Conservation (phyloP, 30 jellyfish, hydroid and myxozoan species). For the Nemopilema nomurai region DNA sequence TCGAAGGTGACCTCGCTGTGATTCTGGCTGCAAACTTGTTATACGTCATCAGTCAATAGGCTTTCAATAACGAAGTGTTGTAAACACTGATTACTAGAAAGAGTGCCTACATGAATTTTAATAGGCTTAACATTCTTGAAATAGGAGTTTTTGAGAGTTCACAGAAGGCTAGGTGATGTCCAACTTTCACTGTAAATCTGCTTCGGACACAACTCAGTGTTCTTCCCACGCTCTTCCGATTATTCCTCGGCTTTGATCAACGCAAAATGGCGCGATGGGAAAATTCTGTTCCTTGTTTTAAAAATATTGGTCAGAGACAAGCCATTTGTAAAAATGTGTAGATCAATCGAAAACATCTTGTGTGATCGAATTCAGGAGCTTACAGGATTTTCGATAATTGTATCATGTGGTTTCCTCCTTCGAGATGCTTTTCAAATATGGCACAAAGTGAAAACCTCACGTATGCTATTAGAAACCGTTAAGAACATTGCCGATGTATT, state of each 20-base stretch:
- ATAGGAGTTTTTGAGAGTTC: slow-evolving; percentile 2
- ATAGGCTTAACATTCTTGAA: slow-evolving; percentile 37
- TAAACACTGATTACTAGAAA: slow-evolving; percentile 37
- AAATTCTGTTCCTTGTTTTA: slow-evolving; percentile 39
- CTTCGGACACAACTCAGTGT: not conserved
- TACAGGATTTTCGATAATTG: slow-evolving; percentile 16
- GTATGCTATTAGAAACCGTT: not conserved
- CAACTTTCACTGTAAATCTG: not conserved
- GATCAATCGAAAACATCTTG: slow-evolving; percentile 47
- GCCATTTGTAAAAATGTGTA: slow-evolving; percentile 12
- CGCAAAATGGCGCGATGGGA: slow-evolving; percentile 11
- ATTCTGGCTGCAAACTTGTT: not conserved
- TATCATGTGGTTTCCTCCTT: slow-evolving; percentile 9
- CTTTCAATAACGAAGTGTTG: not conserved
- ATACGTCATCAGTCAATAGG: slow-evolving; percentile 3
- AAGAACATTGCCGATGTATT: not conserved
- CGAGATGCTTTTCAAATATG: not conserved
- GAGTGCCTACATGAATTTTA: slow-evolving; percentile 34
- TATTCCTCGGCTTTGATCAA: not conserved
- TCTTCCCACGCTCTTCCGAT: slow-evolving; percentile 41
- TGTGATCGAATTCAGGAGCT: slow-evolving; percentile 25
- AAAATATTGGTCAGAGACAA: slow-evolving; percentile 32
- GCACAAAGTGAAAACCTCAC: not conserved
- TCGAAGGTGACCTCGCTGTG: not conserved
- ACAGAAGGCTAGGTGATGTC: not conserved